Percentiles rank a stretch among this genome's conserved stretches.
These are phyloP conservation scores for Brotula barbata DNA, from an alignment of 2,797 vertebrate species.

Conservation along the genomic window DNA sequence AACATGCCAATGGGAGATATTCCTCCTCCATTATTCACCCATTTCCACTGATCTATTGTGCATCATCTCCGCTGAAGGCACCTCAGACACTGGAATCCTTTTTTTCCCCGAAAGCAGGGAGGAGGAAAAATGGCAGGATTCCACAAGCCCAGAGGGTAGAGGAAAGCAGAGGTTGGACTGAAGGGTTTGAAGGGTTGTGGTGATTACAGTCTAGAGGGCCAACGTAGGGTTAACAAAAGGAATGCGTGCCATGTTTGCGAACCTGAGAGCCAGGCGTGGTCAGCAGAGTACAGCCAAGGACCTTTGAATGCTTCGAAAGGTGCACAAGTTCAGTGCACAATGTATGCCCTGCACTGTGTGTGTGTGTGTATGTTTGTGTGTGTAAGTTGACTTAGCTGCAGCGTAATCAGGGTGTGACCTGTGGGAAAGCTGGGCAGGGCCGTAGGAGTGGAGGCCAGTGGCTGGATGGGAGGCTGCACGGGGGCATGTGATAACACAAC, in stretches of 20 bases:
- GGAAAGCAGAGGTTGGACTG: not conserved
- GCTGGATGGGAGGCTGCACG: slow-evolving; percentile 6
- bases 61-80: too few species aligned
- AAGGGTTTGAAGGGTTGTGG: not conserved
- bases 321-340: not conserved
- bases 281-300: slow-evolving; percentile 10
- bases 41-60: too few species aligned
- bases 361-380: not conserved
- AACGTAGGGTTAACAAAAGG: slow-evolving; percentile 38
- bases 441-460: slow-evolving; percentile 17
- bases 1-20: too few species aligned
- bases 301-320: not conserved
- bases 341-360: slow-evolving; percentile 1
- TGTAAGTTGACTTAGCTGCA: slow-evolving; percentile 14
- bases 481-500: slow-evolving; percentile 61
- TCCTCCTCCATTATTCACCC: too few species aligned
- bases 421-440: slow-evolving; percentile 49
- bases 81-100: too few species aligned
- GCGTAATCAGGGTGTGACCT: slow-evolving; percentile 70
- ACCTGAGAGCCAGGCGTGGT: slow-evolving; percentile 53
- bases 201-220: not conserved
- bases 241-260: slow-evolving; percentile 55
- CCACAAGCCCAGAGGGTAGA: slow-evolving; percentile 7
- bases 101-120: not conserved
- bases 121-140: slow-evolving; percentile 17